Evolutionary conservation across 1,140 invertebrate species (phyloP).

Genomic region (Megathymus violae): DNA sequence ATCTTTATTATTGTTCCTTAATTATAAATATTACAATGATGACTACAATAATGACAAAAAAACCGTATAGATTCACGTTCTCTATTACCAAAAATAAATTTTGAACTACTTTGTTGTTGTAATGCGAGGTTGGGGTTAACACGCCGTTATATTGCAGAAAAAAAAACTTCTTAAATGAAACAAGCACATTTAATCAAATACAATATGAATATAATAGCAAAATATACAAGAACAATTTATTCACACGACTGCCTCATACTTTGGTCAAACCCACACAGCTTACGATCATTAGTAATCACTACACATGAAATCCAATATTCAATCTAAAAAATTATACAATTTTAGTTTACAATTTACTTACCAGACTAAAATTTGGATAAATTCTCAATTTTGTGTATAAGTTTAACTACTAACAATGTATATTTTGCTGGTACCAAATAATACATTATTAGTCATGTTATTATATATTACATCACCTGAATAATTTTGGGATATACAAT

Average conservation of each 20-base stretch:
- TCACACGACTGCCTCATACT: constrained; percentile 47
- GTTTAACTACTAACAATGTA: not conserved
- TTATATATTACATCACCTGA: constrained; percentile 8
- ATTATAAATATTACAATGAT: too few species aligned
- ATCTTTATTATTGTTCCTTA: too few species aligned
- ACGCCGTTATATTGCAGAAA: constrained; percentile 25
- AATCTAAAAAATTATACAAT: constrained; percentile 41
- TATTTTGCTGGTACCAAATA: not conserved
- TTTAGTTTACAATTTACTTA: constrained; percentile 22
- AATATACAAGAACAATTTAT: constrained; percentile 60
- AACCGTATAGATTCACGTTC: too few species aligned
- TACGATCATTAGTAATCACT: constrained; percentile 21
- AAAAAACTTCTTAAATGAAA: constrained; percentile 51
- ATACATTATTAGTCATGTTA: constrained; percentile 12
- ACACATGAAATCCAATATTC: constrained; percentile 25
- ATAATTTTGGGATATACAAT: constrained; percentile 17
- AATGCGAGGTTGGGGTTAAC: too few species aligned
- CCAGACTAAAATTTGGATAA: constrained; percentile 25
- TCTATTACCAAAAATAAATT: too few species aligned
- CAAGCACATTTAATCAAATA: constrained; percentile 65
- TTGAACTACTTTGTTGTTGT: too few species aligned
- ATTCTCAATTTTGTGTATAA: constrained; percentile 9
- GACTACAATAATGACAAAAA: too few species aligned
- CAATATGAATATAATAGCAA: constrained; percentile 58
- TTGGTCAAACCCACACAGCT: constrained; percentile 49